Base-by-base conservation (phyloP, 2,797 vertebrate genomes). In the Phataginus tricuspis region DNA sequence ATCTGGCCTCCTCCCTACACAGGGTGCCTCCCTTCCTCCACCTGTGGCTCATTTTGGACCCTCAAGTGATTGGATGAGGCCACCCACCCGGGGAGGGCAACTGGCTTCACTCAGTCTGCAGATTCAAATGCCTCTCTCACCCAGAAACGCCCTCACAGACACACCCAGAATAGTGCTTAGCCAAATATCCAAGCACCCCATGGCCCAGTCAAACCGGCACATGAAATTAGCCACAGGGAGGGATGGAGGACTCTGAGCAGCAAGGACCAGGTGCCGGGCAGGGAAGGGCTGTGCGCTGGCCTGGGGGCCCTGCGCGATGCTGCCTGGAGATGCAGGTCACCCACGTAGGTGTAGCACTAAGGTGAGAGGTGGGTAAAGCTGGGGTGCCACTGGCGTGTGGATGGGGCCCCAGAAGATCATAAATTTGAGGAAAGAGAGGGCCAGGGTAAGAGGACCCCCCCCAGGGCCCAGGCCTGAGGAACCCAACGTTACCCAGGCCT, bases 171-270 rank as follows among this genome's bases (percentile, higher is more conserved):
- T 12, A 21, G 19, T 1, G 25, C 31, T 11, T 14, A 9, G 42
- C 49, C 75, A 34, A 14, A 25, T 23, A 27, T 27, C 11, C 16
- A 23, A 37, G 75, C 64, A 27, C 31, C 37, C 63, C 11, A 4
- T 39, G 12, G 42, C 8, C 78, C 66, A n/a, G 78, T 1, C 25
- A 12, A 14, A 51, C 29, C 2, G 0, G 31, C 42, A 5, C 34
- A 21, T 1, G 57, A 15, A 37, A n/a, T 31, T 2, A 53, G 27
- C 45, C 11, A 2, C 66, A 9, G 49, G 63, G 25, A 21, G 2
- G 2, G 2, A 4, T 0, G 4, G 21, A 66, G 37, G 42, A 53
- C 8, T 10, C 68, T 0, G 2, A 25, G 42, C 11, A 16, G 23
- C 55, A n/a, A 18, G 45, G 39, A 39, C 29, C 29, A 1, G 12